These are phyloP conservation scores for Vulpes vulpes DNA, from an alignment of 2,113 vertebrate species.

Conservation along the genomic window DNA sequence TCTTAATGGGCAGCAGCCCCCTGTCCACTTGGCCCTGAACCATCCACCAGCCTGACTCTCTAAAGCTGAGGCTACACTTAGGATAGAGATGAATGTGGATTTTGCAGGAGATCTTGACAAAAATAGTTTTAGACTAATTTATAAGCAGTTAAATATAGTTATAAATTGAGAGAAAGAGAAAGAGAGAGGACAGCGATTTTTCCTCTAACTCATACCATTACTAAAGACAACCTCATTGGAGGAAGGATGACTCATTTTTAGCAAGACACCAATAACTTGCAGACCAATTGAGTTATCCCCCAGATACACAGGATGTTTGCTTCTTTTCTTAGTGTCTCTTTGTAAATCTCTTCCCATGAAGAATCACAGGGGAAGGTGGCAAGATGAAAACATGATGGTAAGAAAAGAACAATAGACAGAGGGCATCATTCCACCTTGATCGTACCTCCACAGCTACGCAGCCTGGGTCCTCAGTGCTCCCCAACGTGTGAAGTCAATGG, in stretches of 20 bases:
- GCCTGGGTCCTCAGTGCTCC: background rate
- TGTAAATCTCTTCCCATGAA: background rate
- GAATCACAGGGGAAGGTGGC: background rate
- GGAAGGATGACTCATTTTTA: slow-evolving; percentile 36
- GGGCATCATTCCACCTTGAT: background rate
- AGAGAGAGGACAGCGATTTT: background rate
- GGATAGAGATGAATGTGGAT: slow-evolving; percentile 40
- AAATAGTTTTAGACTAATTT: slow-evolving; percentile 12
- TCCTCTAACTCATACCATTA: slow-evolving; percentile 8
- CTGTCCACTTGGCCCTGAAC: background rate
- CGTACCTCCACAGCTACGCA: background rate
- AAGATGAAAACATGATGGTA: background rate
- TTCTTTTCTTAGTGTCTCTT: background rate
- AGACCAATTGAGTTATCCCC: background rate
- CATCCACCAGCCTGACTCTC: background rate
- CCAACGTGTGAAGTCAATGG: background rate
- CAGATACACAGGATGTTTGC: background rate
- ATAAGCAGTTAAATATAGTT: background rate
- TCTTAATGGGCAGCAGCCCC: background rate
- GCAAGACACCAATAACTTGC: background rate
- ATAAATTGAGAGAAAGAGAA: background rate
- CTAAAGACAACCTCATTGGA: background rate
- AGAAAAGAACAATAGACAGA: background rate
- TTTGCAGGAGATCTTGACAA: slow-evolving; percentile 48
- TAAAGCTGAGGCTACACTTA: background rate